Evolutionary conservation across 2,113 vertebrate species (phyloP).

Genomic region (Phylloscopus trochiloides): DNA sequence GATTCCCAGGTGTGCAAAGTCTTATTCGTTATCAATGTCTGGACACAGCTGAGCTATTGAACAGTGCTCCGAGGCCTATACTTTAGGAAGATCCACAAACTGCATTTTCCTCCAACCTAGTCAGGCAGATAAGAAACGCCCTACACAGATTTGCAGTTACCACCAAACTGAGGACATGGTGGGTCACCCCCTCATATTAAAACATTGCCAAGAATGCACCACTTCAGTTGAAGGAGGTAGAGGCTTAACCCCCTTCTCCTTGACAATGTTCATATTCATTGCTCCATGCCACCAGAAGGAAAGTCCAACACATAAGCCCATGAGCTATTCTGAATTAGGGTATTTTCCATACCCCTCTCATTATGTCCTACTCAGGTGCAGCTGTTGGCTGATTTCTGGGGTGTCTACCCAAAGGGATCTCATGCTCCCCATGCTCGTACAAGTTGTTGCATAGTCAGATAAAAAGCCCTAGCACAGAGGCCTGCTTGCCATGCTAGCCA

Average conservation of each 20-base stretch:
- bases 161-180: background rate
- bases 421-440: background rate
- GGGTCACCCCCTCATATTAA: background rate
- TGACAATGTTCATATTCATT: background rate
- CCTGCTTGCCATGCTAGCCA: background rate
- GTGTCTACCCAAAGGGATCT: background rate
- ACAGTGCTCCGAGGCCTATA: background rate
- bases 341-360: background rate
- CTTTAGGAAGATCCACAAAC: background rate
- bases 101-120: background rate
- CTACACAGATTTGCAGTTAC: background rate
- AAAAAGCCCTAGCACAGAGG: background rate
- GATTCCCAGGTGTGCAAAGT: background rate
- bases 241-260: background rate
- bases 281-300: background rate
- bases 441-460: background rate
- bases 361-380: background rate
- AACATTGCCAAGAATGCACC: background rate
- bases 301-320: accelerated
- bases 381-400: background rate
- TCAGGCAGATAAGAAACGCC: background rate
- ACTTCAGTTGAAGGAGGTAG: background rate
- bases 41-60: background rate
- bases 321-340: background rate
- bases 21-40: background rate